Evolutionary conservation across 2,888 invertebrate species (phyloP).

Genomic region (Baronia brevicornis): DNA sequence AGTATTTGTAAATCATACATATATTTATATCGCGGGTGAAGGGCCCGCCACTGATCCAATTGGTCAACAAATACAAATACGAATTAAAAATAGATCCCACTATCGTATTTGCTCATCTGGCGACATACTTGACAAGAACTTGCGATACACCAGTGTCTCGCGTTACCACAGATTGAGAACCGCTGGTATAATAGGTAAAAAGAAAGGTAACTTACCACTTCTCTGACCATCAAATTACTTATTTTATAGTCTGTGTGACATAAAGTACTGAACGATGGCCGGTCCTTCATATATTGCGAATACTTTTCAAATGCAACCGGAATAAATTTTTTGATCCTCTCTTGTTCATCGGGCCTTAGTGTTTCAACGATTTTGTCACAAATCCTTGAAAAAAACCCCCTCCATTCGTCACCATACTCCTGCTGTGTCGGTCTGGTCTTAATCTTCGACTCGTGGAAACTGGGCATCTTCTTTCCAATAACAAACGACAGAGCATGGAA

Average conservation of each 20-base stretch:
- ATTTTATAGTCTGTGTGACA: conserved; percentile 21
- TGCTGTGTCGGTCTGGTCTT: conserved; percentile 12
- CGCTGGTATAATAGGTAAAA: no score
- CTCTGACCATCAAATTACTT: conserved; percentile 19
- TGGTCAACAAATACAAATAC: no score
- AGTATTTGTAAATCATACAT: no score
- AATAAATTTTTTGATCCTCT: conserved; percentile 23
- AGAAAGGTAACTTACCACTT: conserved; percentile 15
- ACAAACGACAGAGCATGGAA: conserved; percentile 31
- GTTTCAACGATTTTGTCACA: conserved; percentile 21
- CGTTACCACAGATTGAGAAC: no score
- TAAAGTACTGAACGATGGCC: conserved; percentile 13
- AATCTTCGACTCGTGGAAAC: conserved; percentile 27
- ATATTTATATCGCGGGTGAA: no score
- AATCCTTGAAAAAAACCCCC: conserved; percentile 15
- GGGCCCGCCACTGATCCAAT: no score
- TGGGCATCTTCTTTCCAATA: conserved; percentile 24
- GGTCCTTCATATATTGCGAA: conserved; percentile 24
- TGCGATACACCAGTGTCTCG: no score
- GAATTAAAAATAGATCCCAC: no score
- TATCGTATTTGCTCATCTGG: no score
- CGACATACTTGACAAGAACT: no score
- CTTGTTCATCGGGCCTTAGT: conserved; percentile 24
- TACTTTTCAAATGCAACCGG: conserved; percentile 15
- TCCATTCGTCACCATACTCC: conserved; percentile 18